phyloP scores from a whole-genome alignment of 2,888 invertebrate species.

The Ferdinandea cuprea region DNA sequence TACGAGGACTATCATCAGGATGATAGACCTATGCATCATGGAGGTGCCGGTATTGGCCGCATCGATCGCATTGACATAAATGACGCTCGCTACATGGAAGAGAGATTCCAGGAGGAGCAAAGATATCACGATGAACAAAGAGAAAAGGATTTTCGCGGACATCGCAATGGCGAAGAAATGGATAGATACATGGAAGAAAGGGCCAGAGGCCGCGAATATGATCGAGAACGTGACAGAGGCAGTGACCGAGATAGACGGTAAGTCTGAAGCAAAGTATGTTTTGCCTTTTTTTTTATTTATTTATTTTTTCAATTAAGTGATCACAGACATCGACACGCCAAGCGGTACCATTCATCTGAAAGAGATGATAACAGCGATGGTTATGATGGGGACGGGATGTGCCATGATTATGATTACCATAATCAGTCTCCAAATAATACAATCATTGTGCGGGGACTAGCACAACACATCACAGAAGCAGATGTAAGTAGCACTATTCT shows the following conservation, averaged over 20 bases:
- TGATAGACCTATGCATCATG: slow-evolving; percentile 59
- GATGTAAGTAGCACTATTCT: slow-evolving; percentile 85
- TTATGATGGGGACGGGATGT: slow-evolving; percentile 79
- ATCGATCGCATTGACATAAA: slow-evolving; percentile 59
- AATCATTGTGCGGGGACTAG: slow-evolving; percentile 89
- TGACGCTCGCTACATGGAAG: slow-evolving; percentile 75
- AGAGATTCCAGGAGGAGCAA: slow-evolving; percentile 75
- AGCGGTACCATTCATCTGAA: slow-evolving; percentile 78
- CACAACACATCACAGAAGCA: slow-evolving; percentile 90
- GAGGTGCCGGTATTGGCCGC: slow-evolving; percentile 13
- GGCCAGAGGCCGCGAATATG: slow-evolving; percentile 75
- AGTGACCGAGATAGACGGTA: slow-evolving; percentile 76
- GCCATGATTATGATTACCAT: slow-evolving; percentile 84
- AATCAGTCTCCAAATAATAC: slow-evolving; percentile 87
- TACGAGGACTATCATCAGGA: slow-evolving; percentile 82
- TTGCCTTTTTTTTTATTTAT: neutral
- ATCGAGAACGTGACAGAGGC: slow-evolving; percentile 70
- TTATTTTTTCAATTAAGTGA: slow-evolving; percentile 10
- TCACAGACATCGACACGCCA: slow-evolving; percentile 73
- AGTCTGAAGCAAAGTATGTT: slow-evolving; percentile 40
- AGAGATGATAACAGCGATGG: slow-evolving; percentile 79
- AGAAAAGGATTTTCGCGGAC: slow-evolving; percentile 68
- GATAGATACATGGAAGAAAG: slow-evolving; percentile 75
- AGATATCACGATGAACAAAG: slow-evolving; percentile 75
- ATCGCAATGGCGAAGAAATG: slow-evolving; percentile 76